Conservation (phyloP, 23 tunicate species). For the Ascidia mentula region DNA sequence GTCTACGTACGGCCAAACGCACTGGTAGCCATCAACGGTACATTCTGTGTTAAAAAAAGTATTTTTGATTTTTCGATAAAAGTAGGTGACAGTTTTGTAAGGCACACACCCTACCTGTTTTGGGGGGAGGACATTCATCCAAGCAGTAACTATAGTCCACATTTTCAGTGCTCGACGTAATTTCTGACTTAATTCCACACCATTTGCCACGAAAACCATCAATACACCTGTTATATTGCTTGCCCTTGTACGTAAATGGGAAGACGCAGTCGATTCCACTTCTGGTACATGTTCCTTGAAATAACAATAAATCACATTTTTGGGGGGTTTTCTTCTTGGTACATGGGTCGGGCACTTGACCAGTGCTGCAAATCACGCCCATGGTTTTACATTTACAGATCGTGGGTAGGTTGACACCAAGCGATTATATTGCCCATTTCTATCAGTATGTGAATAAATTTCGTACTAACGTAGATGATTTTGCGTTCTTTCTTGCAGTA, state of each 20-base stretch:
- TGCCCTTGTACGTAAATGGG: not conserved
- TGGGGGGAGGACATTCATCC: not conserved
- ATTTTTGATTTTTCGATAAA: not conserved
- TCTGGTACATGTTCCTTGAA: not conserved
- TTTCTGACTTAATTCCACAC: not conserved
- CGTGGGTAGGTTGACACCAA: no score
- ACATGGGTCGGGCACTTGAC: no score
- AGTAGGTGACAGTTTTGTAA: no score
- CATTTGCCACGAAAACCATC: not conserved
- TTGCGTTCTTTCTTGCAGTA: no score
- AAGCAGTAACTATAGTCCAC: not conserved
- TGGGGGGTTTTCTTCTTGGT: no score
- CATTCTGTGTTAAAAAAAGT: not conserved
- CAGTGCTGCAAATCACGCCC: no score
- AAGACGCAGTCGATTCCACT: not conserved
- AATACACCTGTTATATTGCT: conserved; percentile 1
- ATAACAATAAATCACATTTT: not conserved
- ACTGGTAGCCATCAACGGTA: not conserved
- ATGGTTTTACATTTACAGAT: no score
- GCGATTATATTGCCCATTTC: no score
- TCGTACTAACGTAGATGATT: no score
- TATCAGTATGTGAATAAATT: no score
- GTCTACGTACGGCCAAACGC: not conserved
- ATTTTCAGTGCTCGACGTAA: not conserved
- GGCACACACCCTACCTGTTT: not conserved